A percentile compares a stretch with the other conserved stretches of the same genome.
phyloP scores from a whole-genome alignment of 2,888 invertebrate genomes.

The Spicauda simplicius region DNA sequence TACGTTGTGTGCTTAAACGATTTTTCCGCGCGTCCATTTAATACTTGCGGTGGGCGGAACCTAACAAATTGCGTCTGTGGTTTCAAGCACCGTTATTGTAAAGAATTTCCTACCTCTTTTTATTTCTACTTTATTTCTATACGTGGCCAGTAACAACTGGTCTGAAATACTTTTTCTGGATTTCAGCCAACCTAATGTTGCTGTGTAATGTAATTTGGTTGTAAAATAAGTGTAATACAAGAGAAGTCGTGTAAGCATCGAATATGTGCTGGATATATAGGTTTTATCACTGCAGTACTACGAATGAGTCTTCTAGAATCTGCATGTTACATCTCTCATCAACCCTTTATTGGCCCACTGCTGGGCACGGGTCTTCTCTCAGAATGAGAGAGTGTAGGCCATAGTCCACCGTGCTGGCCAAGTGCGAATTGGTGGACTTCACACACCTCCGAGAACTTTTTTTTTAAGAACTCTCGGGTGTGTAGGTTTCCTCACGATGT shows the following conservation, averaged over 20 bases:
- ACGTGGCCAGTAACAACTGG: conserved; percentile 33
- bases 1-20: conserved; percentile 25
- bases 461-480: too few relatives aligned
- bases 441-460: too few relatives aligned
- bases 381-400: too few relatives aligned
- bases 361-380: too few relatives aligned
- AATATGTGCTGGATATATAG: background rate
- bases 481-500: too few relatives aligned
- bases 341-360: too few relatives aligned
- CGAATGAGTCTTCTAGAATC: too few relatives aligned
- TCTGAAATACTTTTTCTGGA: conserved; percentile 32
- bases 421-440: too few relatives aligned
- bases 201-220: conserved; percentile 23
- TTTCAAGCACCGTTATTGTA: conserved; percentile 36
- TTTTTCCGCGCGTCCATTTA: conserved; percentile 28
- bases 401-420: too few relatives aligned
- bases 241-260: background rate
- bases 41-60: conserved; percentile 35
- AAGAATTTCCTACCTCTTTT: conserved; percentile 25
- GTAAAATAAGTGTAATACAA: conserved; percentile 22
- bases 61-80: conserved; percentile 42
- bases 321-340: too few relatives aligned
- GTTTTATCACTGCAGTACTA: too few relatives aligned
- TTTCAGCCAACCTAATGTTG: conserved; percentile 28
- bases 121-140: conserved; percentile 30